Evolutionary conservation across 2,888 invertebrate species (phyloP), one percentile per base, ranked within the genome.

Genomic region (Chloromyia formosa): DNA sequence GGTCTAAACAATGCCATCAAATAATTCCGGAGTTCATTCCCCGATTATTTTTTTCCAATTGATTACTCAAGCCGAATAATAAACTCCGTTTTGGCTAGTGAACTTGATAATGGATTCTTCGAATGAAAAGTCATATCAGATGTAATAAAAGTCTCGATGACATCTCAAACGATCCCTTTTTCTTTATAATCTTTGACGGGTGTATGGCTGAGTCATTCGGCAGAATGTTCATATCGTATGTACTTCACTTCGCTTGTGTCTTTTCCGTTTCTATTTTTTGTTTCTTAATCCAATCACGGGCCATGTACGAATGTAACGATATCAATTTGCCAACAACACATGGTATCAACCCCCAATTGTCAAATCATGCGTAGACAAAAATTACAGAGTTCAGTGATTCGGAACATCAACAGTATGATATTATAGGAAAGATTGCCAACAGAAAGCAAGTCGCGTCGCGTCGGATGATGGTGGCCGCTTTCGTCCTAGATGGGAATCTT

Each of bases 351-450:
- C 73, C 69, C 73, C 79, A 80, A 80, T 80, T 80, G 80, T 79
- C 79, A 79, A 79, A 79, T 80, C 79, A 79, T 80, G 80, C 80
- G 79, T 79, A 79, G 80, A 80, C 78, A 79, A 78, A 78, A 79
- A 79, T 79, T 78, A 78, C 77, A 78, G 78, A 78, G 78, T 78
- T 78, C 79, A 78, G 75, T 78, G 78, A 78, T 76, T 78, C 74
- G 79, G 79, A 79, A 79, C 78, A 78, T 78, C 76, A 78, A 75
- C 78, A 77, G 77, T 45, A 60, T 56, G 27, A 56, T 35, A 71
- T 71, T 71, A n/a, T 49, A 35, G 49, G 12, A 14, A 42, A 66
- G 66, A 66, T 45, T 66, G 18, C 23, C 45, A 66, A 66, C 45
- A 66, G n/a, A n/a, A 2, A 35, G 27, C 27, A 35, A 2, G 27